Conservation (phyloP, 35 echinoderm and acorn worm genomes). For the Diadema setosum region DNA sequence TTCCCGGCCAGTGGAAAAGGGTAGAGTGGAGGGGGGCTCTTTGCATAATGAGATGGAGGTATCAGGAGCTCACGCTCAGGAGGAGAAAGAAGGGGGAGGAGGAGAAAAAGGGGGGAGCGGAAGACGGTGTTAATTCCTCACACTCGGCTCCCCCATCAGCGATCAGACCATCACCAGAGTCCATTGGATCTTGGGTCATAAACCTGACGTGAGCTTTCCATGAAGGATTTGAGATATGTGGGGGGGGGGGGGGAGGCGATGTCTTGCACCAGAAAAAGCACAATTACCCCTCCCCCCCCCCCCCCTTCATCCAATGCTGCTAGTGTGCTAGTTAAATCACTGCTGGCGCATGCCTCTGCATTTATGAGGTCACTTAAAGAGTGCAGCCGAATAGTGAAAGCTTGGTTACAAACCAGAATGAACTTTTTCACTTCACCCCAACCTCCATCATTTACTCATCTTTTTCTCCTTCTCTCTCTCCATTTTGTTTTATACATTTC, state of each 20-base stretch:
- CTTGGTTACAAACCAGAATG: too few species aligned
- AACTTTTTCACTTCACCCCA: too few species aligned
- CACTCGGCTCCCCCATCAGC: neutral
- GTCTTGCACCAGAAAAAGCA: too few species aligned
- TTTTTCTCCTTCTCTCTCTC: neutral
- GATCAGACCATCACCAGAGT: neutral
- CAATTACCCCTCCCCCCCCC: too few species aligned
- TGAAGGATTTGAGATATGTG: too few species aligned
- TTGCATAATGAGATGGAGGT: constrained; percentile 14
- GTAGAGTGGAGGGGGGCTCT: neutral
- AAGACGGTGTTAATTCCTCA: constrained; percentile 1
- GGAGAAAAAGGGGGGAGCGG: neutral
- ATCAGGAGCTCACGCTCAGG: neutral
- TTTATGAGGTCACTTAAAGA: constrained; percentile 19
- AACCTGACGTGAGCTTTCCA: neutral
- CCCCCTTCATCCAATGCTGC: neutral
- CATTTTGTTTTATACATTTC: neutral
- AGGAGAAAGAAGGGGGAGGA: neutral
- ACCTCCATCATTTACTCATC: neutral
- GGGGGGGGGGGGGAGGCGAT: too few species aligned
- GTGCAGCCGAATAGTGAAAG: too few species aligned
- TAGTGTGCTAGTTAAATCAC: neutral
- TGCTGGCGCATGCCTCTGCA: constrained; percentile 15
- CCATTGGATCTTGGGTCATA: neutral
- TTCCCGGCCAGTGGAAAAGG: neutral